Conservation (phyloP, 2,797 vertebrate genomes). For the Syndactyla subalaris region DNA sequence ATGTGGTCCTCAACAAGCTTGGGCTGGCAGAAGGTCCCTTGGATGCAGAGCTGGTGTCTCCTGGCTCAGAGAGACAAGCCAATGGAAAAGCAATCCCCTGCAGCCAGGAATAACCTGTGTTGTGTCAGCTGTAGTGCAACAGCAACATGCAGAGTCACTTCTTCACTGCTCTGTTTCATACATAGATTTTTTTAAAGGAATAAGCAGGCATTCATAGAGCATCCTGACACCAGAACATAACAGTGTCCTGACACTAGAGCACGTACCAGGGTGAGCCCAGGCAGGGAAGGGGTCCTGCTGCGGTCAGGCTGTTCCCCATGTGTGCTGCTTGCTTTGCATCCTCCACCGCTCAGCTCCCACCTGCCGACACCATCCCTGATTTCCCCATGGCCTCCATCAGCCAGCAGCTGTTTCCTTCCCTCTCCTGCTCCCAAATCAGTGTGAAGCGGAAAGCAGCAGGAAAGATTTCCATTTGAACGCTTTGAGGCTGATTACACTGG, state of each 20-base stretch:
- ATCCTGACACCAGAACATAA: neutral
- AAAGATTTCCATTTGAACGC: neutral
- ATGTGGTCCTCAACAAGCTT: neutral
- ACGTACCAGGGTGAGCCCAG: fast-evolving
- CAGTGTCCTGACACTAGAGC: neutral
- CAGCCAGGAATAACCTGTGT: fast-evolving
- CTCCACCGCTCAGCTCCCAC: neutral
- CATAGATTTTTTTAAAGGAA: neutral
- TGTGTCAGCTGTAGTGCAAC: neutral
- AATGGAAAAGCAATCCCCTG: neutral
- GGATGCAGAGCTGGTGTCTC: neutral
- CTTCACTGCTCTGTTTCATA: neutral
- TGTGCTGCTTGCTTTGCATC: neutral
- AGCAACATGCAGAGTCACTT: neutral
- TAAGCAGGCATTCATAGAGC: neutral
- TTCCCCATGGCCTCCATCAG: neutral
- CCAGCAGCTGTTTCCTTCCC: neutral
- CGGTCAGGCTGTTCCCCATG: fast-evolving
- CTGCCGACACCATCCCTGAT: neutral
- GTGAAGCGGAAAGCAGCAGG: neutral
- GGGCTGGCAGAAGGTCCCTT: neutral
- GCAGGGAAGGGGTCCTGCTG: neutral
- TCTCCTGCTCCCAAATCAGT: neutral
- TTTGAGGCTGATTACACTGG: neutral
- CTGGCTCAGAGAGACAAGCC: neutral